Evolutionary conservation across 1,140 invertebrate genomes (phyloP).

Genomic region (Thalassaphorura encarpata): DNA sequence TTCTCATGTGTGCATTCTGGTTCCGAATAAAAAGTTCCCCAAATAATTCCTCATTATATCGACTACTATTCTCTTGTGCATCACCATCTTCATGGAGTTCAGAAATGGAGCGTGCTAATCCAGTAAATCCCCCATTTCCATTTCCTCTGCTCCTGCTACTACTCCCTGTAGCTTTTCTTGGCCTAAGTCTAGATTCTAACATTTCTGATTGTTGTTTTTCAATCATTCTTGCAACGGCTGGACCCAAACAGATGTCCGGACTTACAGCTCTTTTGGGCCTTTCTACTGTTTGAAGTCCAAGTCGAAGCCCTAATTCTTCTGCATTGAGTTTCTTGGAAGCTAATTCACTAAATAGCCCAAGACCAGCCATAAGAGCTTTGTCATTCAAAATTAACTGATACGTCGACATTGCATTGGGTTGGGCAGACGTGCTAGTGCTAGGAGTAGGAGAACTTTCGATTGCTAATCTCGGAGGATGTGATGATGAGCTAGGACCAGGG

Average conservation of each 20-base stretch:
- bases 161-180: neutral
- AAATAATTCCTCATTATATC: conserved; percentile 7
- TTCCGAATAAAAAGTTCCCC: neutral
- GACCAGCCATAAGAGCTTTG: conserved; percentile 11
- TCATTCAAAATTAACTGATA: conserved; percentile 10
- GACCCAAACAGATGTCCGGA: conserved; percentile 18
- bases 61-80: neutral
- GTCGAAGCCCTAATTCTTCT: neutral
- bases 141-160: no score
- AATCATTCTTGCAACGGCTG: neutral
- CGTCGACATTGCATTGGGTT: conserved; percentile 3
- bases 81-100: conserved; percentile 1
- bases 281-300: neutral
- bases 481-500: no score
- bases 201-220: no score
- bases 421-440: neutral
- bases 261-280: conserved; percentile 4
- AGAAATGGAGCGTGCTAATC: no score
- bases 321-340: neutral
- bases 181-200: no score
- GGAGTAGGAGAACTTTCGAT: no score
- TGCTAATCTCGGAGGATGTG: no score
- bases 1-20: conserved; percentile 8
- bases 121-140: no score
- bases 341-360: conserved; percentile 8